Base-by-base conservation (phyloP, 1,140 invertebrate species). In the Phocides pigmalion region DNA sequence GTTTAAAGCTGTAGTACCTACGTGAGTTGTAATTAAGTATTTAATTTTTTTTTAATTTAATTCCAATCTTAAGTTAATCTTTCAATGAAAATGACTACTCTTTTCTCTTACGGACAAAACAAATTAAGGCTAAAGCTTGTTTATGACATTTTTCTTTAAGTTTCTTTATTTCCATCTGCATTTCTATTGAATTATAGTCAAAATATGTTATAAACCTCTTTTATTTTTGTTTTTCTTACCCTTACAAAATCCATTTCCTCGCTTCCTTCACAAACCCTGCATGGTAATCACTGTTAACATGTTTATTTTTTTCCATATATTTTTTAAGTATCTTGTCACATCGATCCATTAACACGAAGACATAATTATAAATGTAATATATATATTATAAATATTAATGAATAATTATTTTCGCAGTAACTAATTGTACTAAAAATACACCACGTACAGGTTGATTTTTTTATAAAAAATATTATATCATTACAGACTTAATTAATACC, bases 151-250 rank as follows among this genome's bases (percentile, higher is more conserved):
- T 81, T 89, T 83, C 82, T 89, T 89, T 88, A 88, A 86, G 84
- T 89, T 84, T 83, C 79, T 76, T 90, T 87, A 87, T 90, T 87
- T 90, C 84, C 88, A 87, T 88, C 88, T 84, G 85, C 88, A 90
- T 90, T 90, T 88, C 87, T 90, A 88, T 88, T 90, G 84, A 90
- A 90, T 87, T 90, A 90, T 90, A 90, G 84, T 89, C 85, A 90
- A 89, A 90, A 89, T 90, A 90, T 85, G 88, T 90, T 89, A 61
- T 39, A 76, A 80, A 71, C 66, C 75, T 74, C 80, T 82, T 85
- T 88, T 82, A 72, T 82, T 89, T 88, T 87, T 80, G 65, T 80
- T 81, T 82, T 68, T 64, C 49, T 66, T 70, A 14, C 59, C 56
- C 28, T 20, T 47, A 58, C 54, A 28, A 22, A 49, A 28, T 64